A percentile compares a stretch with the other conserved stretches of the same genome.
phyloP scores from a whole-genome alignment of 2,888 invertebrate species.

The Caenorhabditis virilis region DNA sequence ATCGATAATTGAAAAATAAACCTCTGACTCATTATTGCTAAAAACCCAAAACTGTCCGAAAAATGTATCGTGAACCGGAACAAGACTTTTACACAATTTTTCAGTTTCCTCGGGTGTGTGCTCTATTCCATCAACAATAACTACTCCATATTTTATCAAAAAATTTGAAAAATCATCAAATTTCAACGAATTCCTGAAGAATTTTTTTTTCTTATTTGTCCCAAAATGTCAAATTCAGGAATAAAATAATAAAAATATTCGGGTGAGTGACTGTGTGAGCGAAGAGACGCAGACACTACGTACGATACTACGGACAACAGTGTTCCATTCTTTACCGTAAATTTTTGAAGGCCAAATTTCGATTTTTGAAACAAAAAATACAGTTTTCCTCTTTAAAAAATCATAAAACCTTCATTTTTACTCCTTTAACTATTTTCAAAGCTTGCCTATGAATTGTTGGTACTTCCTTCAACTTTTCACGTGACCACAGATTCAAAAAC shows the following conservation, averaged over 20 bases:
- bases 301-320: too few species aligned
- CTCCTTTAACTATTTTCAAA: too few species aligned
- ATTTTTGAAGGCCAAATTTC: too few species aligned
- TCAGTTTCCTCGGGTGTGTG: conserved; percentile 47
- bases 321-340: too few species aligned
- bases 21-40: conserved; percentile 45
- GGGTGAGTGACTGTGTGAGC: too few species aligned
- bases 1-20: neutral
- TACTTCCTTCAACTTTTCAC: conserved; percentile 24
- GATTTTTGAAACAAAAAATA: neutral
- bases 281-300: too few species aligned
- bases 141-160: conserved; percentile 59
- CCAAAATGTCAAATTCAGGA: too few species aligned
- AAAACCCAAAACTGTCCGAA: conserved; percentile 81
- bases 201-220: too few species aligned
- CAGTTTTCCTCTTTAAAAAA: neutral
- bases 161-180: conserved; percentile 46
- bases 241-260: too few species aligned
- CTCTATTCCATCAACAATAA: conserved; percentile 49
- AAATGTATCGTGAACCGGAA: conserved; percentile 77
- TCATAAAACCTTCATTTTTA: neutral
- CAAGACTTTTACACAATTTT: conserved; percentile 73
- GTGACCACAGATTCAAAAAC: conserved; percentile 21
- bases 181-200: neutral
- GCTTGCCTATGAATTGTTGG: conserved; percentile 31